Evolutionary conservation across 2,888 invertebrate genomes (phyloP).

Genomic region (Agrotis segetum): DNA sequence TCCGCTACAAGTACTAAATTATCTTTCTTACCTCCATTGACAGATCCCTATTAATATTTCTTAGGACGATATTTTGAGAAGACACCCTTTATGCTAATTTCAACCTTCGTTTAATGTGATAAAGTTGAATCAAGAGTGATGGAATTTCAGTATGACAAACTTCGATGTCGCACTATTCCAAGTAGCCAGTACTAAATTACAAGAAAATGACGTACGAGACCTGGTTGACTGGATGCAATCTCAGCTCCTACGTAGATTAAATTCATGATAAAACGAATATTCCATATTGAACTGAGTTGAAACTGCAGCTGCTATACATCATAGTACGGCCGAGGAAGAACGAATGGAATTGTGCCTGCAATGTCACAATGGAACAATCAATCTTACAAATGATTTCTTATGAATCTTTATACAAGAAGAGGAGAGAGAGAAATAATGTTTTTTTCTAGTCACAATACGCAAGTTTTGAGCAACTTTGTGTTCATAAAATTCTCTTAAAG

Average conservation of each 20-base stretch:
- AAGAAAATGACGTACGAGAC: conserved; percentile 75
- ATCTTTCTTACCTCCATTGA: conserved; percentile 48
- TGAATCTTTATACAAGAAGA: too few relatives aligned
- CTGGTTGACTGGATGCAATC: conserved; percentile 68
- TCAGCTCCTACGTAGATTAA: conserved; percentile 69
- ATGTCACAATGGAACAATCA: conserved; percentile 6
- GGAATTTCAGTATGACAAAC: conserved; percentile 17
- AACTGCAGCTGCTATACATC: conserved; percentile 18
- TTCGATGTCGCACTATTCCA: conserved; percentile 66
- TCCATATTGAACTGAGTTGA: conserved; percentile 38
- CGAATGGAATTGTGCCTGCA: conserved; percentile 4
- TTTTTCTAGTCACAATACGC: background rate
- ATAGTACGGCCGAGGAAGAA: background rate
- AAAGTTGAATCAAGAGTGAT: conserved; percentile 16
- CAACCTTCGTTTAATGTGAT: background rate
- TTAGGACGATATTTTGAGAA: conserved; percentile 29
- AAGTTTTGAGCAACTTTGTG: background rate
- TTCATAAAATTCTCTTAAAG: conserved; percentile 31
- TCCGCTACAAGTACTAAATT: conserved; percentile 52
- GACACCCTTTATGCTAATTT: background rate
- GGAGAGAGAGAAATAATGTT: too few relatives aligned
- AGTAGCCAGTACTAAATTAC: conserved; percentile 77
- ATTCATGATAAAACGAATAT: conserved; percentile 67
- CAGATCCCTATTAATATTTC: conserved; percentile 55
- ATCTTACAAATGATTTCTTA: conserved; percentile 1